These are phyloP conservation scores for Crax fasciolata DNA, from an alignment of 2,797 vertebrate species.

Conservation along the genomic window DNA sequence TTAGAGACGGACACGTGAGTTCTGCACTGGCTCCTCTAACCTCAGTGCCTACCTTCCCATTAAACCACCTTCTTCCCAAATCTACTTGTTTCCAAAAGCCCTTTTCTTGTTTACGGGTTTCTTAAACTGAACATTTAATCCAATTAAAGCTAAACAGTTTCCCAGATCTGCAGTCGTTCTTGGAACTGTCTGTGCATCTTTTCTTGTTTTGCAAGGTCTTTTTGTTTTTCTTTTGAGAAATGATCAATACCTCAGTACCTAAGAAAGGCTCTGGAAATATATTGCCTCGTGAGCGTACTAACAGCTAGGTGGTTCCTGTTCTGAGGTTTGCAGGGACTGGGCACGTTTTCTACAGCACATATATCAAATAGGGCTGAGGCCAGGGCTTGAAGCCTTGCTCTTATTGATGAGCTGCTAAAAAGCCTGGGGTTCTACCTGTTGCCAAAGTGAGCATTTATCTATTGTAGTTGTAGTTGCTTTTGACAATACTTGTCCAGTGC, in stretches of 20 bases:
- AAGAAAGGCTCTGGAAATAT: background rate
- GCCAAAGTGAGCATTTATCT: background rate
- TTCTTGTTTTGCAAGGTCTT: background rate
- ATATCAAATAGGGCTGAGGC: background rate
- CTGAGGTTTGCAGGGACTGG: background rate
- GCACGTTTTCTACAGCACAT: background rate
- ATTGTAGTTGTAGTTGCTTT: background rate
- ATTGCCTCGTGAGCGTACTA: background rate
- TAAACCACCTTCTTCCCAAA: background rate
- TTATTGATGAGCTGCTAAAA: background rate
- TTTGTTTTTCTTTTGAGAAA: background rate
- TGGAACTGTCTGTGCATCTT: background rate
- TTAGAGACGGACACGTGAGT: background rate
- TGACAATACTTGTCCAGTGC: background rate
- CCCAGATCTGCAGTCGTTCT: background rate
- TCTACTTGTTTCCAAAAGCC: background rate
- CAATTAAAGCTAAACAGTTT: background rate
- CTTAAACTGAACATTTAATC: background rate
- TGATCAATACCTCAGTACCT: background rate
- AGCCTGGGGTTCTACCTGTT: background rate
- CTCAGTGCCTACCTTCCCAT: background rate
- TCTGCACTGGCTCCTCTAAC: background rate
- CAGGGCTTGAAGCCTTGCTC: background rate
- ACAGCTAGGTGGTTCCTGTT: background rate
- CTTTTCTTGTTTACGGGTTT: background rate